A percentile compares a stretch with the other conserved stretches of the same genome.
Evolutionary conservation across 2,888 invertebrate genomes (phyloP).

Genomic region (Teleiodes luculella): DNA sequence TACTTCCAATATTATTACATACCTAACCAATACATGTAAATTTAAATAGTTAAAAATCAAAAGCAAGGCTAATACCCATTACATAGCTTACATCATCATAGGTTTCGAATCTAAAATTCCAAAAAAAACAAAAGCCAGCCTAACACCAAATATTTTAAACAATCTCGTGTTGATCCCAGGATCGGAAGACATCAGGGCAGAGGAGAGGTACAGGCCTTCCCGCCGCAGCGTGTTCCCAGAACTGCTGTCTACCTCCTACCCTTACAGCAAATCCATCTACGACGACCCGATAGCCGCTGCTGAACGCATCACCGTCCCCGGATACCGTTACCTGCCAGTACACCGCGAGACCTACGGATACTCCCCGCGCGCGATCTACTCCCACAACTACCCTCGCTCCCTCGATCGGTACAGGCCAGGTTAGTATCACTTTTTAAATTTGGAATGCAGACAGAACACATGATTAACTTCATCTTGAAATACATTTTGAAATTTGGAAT

Average conservation of each 20-base stretch:
- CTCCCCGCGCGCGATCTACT: constrained; percentile 91
- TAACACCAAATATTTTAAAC: no score
- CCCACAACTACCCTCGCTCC: constrained; percentile 88
- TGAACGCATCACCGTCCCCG: constrained; percentile 91
- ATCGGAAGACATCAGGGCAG: constrained; percentile 94
- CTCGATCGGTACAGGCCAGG: constrained; percentile 90
- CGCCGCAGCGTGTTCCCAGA: constrained; percentile 88
- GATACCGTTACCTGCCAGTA: constrained; percentile 94
- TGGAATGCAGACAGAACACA: constrained; percentile 13
- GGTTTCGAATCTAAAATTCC: no score
- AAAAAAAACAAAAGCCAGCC: no score
- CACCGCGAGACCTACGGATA: constrained; percentile 94
- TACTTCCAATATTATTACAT: no score
- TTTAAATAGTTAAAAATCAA: no score
- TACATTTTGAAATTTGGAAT: no score
- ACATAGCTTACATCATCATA: no score
- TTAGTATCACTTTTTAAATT: constrained; percentile 75
- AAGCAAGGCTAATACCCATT: no score
- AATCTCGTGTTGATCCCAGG: constrained; percentile 73
- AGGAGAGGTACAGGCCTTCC: constrained; percentile 86
- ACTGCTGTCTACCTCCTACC: constrained; percentile 84
- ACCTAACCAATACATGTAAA: no score
- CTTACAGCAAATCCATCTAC: constrained; percentile 91
- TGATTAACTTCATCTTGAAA: no score
- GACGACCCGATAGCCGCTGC: constrained; percentile 89